phyloP scores from a whole-genome alignment of 2,797 vertebrate species.

The Phoeniculus purpureus region DNA sequence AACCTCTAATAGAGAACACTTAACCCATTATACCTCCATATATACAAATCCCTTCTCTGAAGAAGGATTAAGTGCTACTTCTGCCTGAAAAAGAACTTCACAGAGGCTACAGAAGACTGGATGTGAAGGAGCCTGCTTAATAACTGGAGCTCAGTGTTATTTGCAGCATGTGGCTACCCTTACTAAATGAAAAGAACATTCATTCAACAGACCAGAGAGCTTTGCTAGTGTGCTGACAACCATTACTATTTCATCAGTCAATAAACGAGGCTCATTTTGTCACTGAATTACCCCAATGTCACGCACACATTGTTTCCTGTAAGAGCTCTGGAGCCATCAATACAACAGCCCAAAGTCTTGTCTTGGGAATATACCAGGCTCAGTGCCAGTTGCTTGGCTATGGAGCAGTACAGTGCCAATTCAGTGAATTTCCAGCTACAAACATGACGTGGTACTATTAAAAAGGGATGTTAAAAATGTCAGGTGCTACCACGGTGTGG shows the following conservation, averaged over 20 bases:
- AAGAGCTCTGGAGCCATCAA: not conserved
- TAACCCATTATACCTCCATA: not conserved
- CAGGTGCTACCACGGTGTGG: not conserved
- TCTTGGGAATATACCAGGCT: not conserved
- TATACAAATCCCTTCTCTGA: not conserved
- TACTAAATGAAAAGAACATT: constrained; percentile 34
- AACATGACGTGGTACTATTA: not conserved
- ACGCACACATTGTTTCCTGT: not conserved
- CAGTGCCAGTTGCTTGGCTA: not conserved
- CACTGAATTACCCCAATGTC: not conserved
- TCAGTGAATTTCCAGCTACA: not conserved
- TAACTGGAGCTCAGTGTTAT: constrained; percentile 54
- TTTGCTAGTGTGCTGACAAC: not conserved
- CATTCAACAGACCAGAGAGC: not conserved
- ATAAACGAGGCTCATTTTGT: rapidly evolving
- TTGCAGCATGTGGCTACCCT: constrained; percentile 55
- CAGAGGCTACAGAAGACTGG: not conserved
- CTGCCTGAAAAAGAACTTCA: not conserved
- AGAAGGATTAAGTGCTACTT: not conserved
- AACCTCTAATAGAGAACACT: not conserved
- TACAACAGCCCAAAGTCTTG: not conserved
- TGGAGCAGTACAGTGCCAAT: not conserved
- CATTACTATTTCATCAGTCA: not conserved
- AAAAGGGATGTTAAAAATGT: not conserved
- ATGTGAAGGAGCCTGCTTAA: constrained; percentile 10